These are phyloP conservation scores for Microcebus griseorufus DNA, from an alignment of 2,113 vertebrate genomes.

Conservation along the genomic window DNA sequence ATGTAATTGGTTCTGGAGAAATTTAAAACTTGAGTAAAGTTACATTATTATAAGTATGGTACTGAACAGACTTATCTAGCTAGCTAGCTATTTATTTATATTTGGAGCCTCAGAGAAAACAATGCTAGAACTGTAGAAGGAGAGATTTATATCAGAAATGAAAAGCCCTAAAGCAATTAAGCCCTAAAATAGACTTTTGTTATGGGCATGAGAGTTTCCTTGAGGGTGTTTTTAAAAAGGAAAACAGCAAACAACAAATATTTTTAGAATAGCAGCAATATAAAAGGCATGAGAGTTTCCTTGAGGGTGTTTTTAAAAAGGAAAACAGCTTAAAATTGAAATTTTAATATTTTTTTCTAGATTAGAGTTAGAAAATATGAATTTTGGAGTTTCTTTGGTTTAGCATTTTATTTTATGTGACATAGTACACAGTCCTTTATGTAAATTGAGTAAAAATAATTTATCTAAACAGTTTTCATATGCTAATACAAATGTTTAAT, in stretches of 20 bases:
- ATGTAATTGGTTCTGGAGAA: background rate
- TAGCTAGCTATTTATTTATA: background rate
- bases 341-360: background rate
- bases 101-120: background rate
- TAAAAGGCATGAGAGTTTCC: background rate
- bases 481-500: background rate
- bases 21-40: background rate
- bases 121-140: background rate
- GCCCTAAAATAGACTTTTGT: background rate
- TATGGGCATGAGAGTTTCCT: background rate
- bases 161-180: slow-evolving; percentile 6
- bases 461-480: background rate
- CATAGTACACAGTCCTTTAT: background rate
- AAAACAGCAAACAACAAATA: background rate
- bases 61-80: background rate
- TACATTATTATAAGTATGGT: background rate
- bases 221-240: too few relatives aligned
- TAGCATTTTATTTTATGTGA: background rate
- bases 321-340: background rate
- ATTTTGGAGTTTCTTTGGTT: background rate
- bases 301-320: too few relatives aligned
- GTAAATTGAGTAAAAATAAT: background rate
- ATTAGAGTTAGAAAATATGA: background rate
- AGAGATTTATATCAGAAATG: background rate
- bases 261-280: background rate